These are phyloP conservation scores for Trididemnum nubilum DNA, from an alignment of 23 tunicate genomes.

Conservation along the genomic window DNA sequence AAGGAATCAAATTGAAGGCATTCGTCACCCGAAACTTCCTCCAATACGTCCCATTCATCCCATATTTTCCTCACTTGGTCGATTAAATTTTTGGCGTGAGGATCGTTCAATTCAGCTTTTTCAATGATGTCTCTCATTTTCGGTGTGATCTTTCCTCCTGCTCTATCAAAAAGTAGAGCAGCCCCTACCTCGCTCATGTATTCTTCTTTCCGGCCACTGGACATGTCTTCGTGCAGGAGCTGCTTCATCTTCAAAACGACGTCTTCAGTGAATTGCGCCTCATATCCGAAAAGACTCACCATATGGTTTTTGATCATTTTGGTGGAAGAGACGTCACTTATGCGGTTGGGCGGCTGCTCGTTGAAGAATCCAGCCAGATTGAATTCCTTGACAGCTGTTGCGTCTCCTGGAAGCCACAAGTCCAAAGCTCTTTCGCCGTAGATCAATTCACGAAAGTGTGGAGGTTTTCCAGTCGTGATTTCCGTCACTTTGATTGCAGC, in stretches of 20 bases:
- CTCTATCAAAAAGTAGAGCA: constrained; percentile 30
- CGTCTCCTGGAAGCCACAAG: constrained; percentile 37
- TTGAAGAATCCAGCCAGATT: constrained; percentile 24
- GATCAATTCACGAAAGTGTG: constrained; percentile 38
- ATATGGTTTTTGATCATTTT: constrained; percentile 13
- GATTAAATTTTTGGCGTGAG: not conserved
- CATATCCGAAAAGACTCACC: constrained; percentile 17
- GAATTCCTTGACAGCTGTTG: constrained; percentile 14
- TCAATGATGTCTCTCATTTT: constrained; percentile 19
- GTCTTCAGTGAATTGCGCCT: constrained; percentile 3
- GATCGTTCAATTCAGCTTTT: constrained; percentile 10
- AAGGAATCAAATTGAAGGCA: constrained; percentile 36
- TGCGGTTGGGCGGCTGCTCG: constrained; percentile 27
- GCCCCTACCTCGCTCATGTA: constrained; percentile 34
- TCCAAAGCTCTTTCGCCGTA: constrained; percentile 42
- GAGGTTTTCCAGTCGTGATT: constrained; percentile 34
- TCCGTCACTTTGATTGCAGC: constrained; percentile 34
- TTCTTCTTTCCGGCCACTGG: constrained; percentile 17
- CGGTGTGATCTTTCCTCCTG: constrained; percentile 28
- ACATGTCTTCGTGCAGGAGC: constrained; percentile 21
- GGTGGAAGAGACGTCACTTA: constrained; percentile 20
- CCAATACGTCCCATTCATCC: constrained; percentile 39
- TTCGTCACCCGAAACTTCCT: constrained; percentile 18
- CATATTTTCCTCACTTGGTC: constrained; percentile 25
- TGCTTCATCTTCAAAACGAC: constrained; percentile 24